These are phyloP conservation scores for Hermatobates lingyangjiaoensis DNA, from an alignment of 1,140 invertebrate species.

Conservation along the genomic window DNA sequence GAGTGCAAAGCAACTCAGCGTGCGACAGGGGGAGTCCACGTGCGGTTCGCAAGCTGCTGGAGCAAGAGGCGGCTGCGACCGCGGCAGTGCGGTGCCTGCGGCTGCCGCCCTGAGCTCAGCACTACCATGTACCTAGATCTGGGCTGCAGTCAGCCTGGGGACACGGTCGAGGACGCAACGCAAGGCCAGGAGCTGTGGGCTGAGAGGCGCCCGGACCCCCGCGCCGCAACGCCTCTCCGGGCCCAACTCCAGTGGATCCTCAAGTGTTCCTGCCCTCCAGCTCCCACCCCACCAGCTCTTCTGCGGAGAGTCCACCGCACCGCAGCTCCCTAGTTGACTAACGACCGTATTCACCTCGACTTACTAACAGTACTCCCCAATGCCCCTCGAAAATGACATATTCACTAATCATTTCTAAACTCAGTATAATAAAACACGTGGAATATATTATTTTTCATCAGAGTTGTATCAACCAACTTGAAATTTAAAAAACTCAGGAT, in stretches of 20 bases:
- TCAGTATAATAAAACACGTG: too few relatives aligned
- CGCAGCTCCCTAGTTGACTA: slow-evolving; percentile 7
- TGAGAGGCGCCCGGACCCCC: slow-evolving; percentile 5
- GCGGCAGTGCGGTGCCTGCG: slow-evolving; percentile 39
- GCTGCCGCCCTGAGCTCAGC: slow-evolving; percentile 34
- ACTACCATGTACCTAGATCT: slow-evolving; percentile 27
- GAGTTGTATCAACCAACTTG: too few relatives aligned
- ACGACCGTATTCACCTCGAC: background rate
- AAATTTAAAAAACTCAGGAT: too few relatives aligned
- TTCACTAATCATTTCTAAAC: too few relatives aligned
- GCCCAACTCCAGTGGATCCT: slow-evolving; percentile 15
- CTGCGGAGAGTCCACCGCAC: slow-evolving; percentile 11
- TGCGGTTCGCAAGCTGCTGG: slow-evolving; percentile 38
- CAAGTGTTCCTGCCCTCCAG: slow-evolving; percentile 14
- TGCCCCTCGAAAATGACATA: too few relatives aligned
- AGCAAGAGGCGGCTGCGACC: slow-evolving; percentile 38
- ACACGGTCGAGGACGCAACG: slow-evolving; percentile 13
- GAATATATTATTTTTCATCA: too few relatives aligned
- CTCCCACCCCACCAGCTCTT: slow-evolving; percentile 6
- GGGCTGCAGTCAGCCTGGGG: slow-evolving; percentile 14
- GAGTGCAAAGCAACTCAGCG: slow-evolving; percentile 42
- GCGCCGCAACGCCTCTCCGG: slow-evolving; percentile 6
- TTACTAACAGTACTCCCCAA: background rate
- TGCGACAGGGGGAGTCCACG: slow-evolving; percentile 27
- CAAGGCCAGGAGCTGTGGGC: slow-evolving; percentile 12